These are phyloP conservation scores for Lasius platythorax DNA, from an alignment of 2,888 invertebrate genomes.

Conservation along the genomic window DNA sequence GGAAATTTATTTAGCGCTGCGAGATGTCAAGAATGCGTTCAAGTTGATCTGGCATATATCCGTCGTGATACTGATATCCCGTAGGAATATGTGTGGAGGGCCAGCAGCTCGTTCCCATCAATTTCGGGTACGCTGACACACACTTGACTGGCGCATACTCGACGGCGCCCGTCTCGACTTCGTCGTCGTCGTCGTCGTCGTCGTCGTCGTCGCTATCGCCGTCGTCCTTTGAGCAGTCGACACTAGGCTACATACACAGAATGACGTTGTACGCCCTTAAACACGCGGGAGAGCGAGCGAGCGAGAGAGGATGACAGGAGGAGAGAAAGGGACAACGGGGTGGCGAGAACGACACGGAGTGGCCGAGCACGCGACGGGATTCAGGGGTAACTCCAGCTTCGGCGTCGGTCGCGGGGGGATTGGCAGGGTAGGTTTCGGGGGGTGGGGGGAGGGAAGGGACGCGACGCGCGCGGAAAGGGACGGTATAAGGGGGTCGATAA, in stretches of 20 bases:
- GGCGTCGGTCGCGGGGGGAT: slow-evolving; percentile 59
- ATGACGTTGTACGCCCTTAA: slow-evolving; percentile 48
- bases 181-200: slow-evolving; percentile 67
- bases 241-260: slow-evolving; percentile 41
- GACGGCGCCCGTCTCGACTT: slow-evolving; percentile 58
- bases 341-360: slow-evolving; percentile 52
- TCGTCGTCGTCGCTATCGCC: slow-evolving; percentile 64
- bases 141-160: slow-evolving; percentile 65
- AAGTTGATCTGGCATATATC: slow-evolving; percentile 23
- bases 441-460: slow-evolving; percentile 41
- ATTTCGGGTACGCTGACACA: slow-evolving; percentile 80
- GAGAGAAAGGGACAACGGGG: slow-evolving; percentile 49
- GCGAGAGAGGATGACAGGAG: slow-evolving; percentile 48
- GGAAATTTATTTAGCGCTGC: neutral
- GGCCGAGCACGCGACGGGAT: slow-evolving; percentile 61
- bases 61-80: slow-evolving; percentile 39
- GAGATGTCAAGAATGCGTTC: slow-evolving; percentile 14
- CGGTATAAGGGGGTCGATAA: slow-evolving; percentile 84
- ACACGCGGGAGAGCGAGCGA: slow-evolving; percentile 52
- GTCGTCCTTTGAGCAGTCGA: slow-evolving; percentile 64
- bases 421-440: neutral
- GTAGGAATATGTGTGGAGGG: slow-evolving; percentile 49
- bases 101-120: slow-evolving; percentile 79
- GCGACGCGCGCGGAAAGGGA: slow-evolving; percentile 64
- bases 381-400: slow-evolving; percentile 62